These are phyloP conservation scores for Pachypeltis micranthus DNA, from an alignment of 1,140 invertebrate genomes.

Conservation along the genomic window DNA sequence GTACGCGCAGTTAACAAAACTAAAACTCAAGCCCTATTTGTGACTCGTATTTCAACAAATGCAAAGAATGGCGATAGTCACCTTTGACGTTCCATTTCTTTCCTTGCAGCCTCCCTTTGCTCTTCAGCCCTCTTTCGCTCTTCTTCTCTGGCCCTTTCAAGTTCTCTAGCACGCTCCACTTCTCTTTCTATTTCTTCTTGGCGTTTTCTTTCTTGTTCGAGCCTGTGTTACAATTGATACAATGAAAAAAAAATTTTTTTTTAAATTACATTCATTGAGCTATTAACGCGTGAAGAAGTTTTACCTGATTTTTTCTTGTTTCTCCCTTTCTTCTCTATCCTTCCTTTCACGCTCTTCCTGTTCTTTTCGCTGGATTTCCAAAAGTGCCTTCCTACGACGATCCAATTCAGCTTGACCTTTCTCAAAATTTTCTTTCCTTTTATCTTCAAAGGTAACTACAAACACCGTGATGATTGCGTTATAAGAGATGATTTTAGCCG, in stretches of 20 bases:
- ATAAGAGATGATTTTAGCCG: no score
- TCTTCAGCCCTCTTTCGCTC: slow-evolving; percentile 58
- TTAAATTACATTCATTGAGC: background rate
- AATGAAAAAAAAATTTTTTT: no score
- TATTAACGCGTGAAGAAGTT: no score
- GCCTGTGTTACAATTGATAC: no score
- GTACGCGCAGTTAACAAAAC: no score
- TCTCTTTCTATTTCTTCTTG: slow-evolving; percentile 62
- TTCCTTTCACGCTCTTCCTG: slow-evolving; percentile 84
- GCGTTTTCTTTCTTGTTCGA: slow-evolving; percentile 50
- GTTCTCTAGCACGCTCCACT: slow-evolving; percentile 68
- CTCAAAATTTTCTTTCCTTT: slow-evolving; percentile 93
- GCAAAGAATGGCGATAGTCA: no score
- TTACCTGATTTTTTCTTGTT: slow-evolving; percentile 63
- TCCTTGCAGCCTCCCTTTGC: slow-evolving; percentile 65
- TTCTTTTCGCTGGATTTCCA: slow-evolving; percentile 77
- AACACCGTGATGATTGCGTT: slow-evolving; percentile 15
- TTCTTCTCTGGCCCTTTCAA: slow-evolving; percentile 58
- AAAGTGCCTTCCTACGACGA: slow-evolving; percentile 68
- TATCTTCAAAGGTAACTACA: slow-evolving; percentile 87
- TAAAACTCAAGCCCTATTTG: no score
- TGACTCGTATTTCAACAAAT: no score
- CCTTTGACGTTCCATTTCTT: slow-evolving; percentile 88
- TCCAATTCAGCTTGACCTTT: slow-evolving; percentile 96
- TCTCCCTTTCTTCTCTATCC: slow-evolving; percentile 76